Conservation (phyloP, 2,797 vertebrate species). For the Sphenopsis melanotis region DNA sequence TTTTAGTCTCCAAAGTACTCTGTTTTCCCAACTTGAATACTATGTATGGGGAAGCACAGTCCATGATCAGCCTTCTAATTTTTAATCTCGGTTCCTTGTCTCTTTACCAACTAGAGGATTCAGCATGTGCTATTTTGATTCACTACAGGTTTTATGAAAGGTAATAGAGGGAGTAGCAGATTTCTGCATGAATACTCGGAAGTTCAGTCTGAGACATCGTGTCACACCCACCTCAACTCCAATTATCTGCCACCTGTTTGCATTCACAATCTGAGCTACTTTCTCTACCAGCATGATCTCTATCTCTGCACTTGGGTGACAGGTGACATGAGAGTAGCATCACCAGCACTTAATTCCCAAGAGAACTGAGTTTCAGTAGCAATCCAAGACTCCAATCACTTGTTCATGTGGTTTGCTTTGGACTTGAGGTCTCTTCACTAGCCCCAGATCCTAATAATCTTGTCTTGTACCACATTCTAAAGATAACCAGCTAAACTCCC, state of each 20-base stretch:
- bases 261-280: not conserved
- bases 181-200: not conserved
- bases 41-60: not conserved
- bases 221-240: no score
- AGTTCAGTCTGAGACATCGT: not conserved
- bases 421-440: not conserved
- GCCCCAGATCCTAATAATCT: not conserved
- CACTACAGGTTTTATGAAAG: not conserved
- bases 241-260: not conserved
- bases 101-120: not conserved
- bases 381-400: not conserved
- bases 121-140: not conserved
- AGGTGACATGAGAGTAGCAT: fast-evolving
- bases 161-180: not conserved
- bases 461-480: not conserved
- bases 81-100: not conserved
- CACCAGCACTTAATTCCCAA: not conserved
- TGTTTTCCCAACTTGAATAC: not conserved
- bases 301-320: not conserved
- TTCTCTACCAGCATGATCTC: not conserved
- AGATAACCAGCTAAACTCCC: not conserved
- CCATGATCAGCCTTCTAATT: not conserved
- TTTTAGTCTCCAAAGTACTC: not conserved
- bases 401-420: not conserved
- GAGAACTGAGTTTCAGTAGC: not conserved